A percentile compares a stretch with the other conserved stretches of the same genome.
These are phyloP conservation scores for Eilema depressum DNA, from an alignment of 2,888 invertebrate species.

Conservation along the genomic window DNA sequence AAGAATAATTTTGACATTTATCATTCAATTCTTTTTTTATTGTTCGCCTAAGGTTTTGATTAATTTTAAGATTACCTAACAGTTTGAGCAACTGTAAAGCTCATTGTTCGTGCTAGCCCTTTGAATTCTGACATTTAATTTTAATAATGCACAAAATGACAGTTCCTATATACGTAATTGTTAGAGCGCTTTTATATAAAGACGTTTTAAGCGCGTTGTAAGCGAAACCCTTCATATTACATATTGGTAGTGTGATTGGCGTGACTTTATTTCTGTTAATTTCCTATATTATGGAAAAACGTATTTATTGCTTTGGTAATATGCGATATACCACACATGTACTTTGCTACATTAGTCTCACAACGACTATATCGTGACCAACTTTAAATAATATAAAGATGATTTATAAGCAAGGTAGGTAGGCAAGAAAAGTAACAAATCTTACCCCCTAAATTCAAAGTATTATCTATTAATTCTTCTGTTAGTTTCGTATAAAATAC, in stretches of 20 bases:
- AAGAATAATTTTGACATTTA: slow-evolving; percentile 18
- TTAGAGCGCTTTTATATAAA: neutral
- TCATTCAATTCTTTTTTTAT: slow-evolving; percentile 6
- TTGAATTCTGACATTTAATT: neutral
- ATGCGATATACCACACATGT: no score
- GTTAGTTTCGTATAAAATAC: no score
- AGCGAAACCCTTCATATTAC: neutral
- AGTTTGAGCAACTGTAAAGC: slow-evolving; percentile 13
- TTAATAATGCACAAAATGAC: neutral
- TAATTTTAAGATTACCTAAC: neutral
- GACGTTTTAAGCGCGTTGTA: neutral
- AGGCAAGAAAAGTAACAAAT: no score
- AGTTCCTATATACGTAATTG: neutral
- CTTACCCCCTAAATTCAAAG: no score
- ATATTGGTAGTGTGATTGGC: neutral
- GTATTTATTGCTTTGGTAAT: no score
- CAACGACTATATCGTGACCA: no score
- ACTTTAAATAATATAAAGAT: no score
- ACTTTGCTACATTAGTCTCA: no score
- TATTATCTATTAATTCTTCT: no score
- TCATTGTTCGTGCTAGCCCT: neutral
- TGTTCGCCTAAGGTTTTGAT: neutral
- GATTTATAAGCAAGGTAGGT: no score
- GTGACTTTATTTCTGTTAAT: no score
- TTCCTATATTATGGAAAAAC: no score